Evolutionary conservation across 2,113 vertebrate genomes (phyloP), one percentile per base, ranked within the genome.

Genomic region (Alligator mississippiensis): DNA sequence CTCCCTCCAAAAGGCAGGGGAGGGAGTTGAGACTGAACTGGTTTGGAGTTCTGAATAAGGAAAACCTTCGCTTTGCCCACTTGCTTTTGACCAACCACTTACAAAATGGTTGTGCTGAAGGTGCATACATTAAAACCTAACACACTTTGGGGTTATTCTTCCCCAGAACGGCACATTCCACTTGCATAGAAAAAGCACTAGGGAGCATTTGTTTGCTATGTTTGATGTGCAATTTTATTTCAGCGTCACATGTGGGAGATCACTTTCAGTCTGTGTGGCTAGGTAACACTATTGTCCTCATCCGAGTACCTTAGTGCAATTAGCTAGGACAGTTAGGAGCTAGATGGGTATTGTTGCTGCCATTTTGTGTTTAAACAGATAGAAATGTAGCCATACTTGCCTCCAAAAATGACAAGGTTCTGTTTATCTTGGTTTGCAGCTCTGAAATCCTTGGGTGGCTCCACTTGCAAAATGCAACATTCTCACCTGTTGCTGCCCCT

Each of bases 241-340:
- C 1, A 47, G 12, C 9, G 47, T 59, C 1, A 0, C 18, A 12
- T 0, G 9, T 92, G 28, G 84, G 88, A 94, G 84, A 34, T 79
- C 0, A 4, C 94, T 97, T 93, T 94, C 19, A 0, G 64, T 68
- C 19, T 95, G 30, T 82, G 90, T 83, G n/a, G 77, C 85, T 82
- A 2, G 16, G 9, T 47, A 84, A 17, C 11, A 28, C 47, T 78
- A 30, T 54, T 78, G 79, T 17, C 59, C 62, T 80, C 11, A 5
- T 38, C 66, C 22, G 8, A 91, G 2, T 1, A 0, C 9, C 28
- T 93, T 86, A 58, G 84, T 25, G 5, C 75, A 34, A 1, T 28
- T 0, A 78, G 55, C 47, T 4, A 12, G 19, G 62, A 72, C 34
- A 38, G 57, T 27, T 79, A 60, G 63, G 59, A 87, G 60, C 25